These are phyloP conservation scores for Chrysogorgia sp. DNA, from an alignment of 92 coral and sea anemone genomes.

Conservation along the genomic window DNA sequence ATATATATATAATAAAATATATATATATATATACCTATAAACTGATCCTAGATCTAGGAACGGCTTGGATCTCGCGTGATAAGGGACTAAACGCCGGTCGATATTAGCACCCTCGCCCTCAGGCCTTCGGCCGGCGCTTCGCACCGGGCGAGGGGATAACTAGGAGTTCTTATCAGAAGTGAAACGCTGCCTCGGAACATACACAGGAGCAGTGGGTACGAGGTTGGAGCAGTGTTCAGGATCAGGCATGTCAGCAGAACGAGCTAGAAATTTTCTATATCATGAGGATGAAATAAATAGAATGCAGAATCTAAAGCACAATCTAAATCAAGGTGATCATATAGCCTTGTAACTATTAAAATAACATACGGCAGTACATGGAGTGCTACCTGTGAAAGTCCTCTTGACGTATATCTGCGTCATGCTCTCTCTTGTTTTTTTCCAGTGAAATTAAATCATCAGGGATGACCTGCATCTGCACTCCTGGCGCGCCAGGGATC, in stretches of 20 bases:
- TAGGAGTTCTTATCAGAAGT: no score
- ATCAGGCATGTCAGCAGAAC: background rate
- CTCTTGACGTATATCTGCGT: slow-evolving; percentile 71
- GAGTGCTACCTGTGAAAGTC: slow-evolving; percentile 73
- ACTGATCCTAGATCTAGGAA: no score
- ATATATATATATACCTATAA: no score
- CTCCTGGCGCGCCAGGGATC: slow-evolving; percentile 93
- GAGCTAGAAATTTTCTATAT: background rate
- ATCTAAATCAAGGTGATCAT: background rate
- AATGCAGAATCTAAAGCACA: background rate
- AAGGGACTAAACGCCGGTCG: no score
- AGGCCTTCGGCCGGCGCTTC: no score
- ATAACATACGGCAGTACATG: background rate
- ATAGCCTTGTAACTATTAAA: background rate
- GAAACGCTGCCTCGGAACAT: no score
- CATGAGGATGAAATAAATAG: no score
- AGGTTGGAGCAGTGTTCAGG: no score
- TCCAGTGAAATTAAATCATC: slow-evolving; percentile 91
- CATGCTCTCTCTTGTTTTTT: slow-evolving; percentile 72
- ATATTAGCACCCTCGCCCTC: no score
- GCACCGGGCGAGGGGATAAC: no score
- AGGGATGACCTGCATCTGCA: slow-evolving; percentile 98
- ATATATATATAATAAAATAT: background rate
- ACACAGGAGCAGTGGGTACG: no score
- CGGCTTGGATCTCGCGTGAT: no score